Conservation (phyloP, 2,797 vertebrate genomes). For the Pangasius djambal region DNA sequence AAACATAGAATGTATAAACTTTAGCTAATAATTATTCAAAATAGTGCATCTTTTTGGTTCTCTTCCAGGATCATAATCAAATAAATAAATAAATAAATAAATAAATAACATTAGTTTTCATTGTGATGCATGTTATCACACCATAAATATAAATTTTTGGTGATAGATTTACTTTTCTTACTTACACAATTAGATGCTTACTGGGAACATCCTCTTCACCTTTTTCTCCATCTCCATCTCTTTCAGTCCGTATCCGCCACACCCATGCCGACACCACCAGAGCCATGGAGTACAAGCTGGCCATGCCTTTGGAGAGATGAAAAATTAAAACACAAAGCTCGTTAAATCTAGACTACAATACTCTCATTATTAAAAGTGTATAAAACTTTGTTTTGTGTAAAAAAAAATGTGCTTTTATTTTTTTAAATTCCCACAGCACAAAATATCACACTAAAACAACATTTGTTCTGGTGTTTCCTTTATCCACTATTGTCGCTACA, state of each 20-base stretch:
- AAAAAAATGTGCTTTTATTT: too few relatives aligned
- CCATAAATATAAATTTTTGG: background rate
- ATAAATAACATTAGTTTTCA: background rate
- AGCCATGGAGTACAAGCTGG: conserved; percentile 80
- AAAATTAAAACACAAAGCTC: background rate
- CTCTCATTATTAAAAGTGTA: background rate
- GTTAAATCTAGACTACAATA: background rate
- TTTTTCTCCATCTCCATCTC: conserved; percentile 63
- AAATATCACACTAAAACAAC: background rate
- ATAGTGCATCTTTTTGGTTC: background rate
- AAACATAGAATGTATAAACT: background rate
- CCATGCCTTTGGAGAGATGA: conserved; percentile 70
- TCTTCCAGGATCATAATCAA: background rate
- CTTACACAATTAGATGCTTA: conserved; percentile 80
- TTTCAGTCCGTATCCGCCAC: conserved; percentile 74
- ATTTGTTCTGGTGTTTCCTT: background rate
- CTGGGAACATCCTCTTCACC: conserved; percentile 67
- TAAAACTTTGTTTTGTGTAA: too few relatives aligned
- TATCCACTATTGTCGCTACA: background rate
- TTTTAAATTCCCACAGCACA: background rate
- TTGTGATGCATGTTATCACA: background rate
- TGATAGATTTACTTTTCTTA: conserved; percentile 45
- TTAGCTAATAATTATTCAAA: background rate
- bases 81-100: background rate
- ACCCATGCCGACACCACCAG: conserved; percentile 81